Conservation (phyloP, 2,888 invertebrate species). For the Eubasilissa splendida region DNA sequence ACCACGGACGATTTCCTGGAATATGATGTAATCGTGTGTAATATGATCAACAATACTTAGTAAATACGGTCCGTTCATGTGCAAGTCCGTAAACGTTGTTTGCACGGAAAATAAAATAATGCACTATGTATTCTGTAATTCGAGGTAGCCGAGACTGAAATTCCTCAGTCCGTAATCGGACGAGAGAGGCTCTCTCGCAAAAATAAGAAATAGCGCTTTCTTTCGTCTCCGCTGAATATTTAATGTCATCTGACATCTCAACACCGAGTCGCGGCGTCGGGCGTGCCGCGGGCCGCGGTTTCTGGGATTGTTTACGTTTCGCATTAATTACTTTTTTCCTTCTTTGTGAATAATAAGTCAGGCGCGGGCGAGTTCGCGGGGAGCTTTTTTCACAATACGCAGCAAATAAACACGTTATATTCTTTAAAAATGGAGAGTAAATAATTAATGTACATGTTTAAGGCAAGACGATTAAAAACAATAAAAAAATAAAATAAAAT, state of each 20-base stretch:
- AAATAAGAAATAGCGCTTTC: constrained; percentile 46
- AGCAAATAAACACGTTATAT: constrained; percentile 1
- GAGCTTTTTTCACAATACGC: constrained; percentile 9
- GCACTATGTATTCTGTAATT: no score
- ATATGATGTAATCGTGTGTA: no score
- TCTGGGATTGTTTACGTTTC: constrained; percentile 34
- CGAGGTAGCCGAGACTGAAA: no score
- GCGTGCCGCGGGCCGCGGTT: constrained; percentile 20
- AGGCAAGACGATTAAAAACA: not conserved
- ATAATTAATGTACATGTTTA: not conserved
- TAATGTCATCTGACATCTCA: constrained; percentile 46
- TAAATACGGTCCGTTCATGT: no score
- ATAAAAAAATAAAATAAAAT: no score
- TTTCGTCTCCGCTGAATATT: constrained; percentile 35
- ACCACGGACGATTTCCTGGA: no score
- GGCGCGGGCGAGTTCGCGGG: constrained; percentile 22
- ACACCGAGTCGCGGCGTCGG: constrained; percentile 34
- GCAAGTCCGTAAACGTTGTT: no score
- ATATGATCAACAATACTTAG: no score
- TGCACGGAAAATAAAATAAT: no score
- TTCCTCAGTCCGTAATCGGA: not conserved
- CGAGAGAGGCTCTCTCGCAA: not conserved
- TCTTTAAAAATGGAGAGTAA: constrained; percentile 5
- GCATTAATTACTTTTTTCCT: constrained; percentile 42
- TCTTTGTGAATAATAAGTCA: constrained; percentile 39